A percentile compares a stretch with the other conserved stretches of the same genome.
Conservation (phyloP, 2,797 vertebrate species). For the Gallinago nigripennis region DNA sequence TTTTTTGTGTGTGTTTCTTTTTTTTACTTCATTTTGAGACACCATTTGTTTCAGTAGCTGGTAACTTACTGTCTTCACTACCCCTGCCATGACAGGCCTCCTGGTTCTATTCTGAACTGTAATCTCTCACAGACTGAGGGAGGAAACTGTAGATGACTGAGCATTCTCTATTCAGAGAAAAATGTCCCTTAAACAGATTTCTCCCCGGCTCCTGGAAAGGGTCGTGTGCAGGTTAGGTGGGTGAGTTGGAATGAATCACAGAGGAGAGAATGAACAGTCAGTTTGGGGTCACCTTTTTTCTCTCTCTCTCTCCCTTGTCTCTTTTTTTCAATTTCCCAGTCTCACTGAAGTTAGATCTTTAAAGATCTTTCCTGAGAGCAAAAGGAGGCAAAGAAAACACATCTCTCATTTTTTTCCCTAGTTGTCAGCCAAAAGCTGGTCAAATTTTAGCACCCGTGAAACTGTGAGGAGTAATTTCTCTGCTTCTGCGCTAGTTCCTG, state of each 20-base stretch:
- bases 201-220: background rate
- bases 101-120: background rate
- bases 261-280: background rate
- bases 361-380: slow-evolving; percentile 16
- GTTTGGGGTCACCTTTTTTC: background rate
- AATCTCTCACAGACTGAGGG: background rate
- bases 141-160: background rate
- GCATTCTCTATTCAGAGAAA: background rate
- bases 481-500: background rate
- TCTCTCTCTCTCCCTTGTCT: background rate
- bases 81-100: background rate
- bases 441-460: background rate
- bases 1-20: background rate
- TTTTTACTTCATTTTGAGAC: background rate
- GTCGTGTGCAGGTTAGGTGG: slow-evolving; percentile 1
- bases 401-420: slow-evolving; percentile 1
- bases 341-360: slow-evolving; percentile 23
- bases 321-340: background rate
- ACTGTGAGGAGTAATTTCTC: background rate
- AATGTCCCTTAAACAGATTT: background rate
- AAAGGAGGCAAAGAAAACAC: background rate
- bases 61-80: background rate
- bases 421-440: slow-evolving; percentile 11
- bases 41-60: background rate
- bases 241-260: slow-evolving; percentile 20